These are phyloP conservation scores for Ariolimax columbianus DNA, from an alignment of 2,888 invertebrate genomes.

Conservation along the genomic window DNA sequence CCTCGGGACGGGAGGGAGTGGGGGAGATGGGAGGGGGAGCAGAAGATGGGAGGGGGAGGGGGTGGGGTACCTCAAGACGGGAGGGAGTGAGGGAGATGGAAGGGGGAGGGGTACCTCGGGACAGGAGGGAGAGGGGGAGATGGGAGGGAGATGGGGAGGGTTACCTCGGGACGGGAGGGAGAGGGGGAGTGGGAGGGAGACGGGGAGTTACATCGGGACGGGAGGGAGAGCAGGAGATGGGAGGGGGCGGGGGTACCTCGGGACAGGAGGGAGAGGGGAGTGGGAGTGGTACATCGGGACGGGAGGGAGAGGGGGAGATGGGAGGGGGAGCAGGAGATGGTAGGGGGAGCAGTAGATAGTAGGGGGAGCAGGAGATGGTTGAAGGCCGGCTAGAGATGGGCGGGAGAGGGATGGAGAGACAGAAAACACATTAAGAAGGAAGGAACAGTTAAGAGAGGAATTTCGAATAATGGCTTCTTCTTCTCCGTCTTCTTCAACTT, in stretches of 20 bases:
- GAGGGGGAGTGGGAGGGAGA: no score
- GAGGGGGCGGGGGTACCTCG: no score
- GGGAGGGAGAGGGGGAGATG: constrained; percentile 35
- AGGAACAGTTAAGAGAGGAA: not conserved
- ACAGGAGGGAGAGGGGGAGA: no score
- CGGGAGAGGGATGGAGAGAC: not conserved
- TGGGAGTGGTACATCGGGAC: not conserved
- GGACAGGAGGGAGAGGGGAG: not conserved
- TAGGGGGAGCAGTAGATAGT: constrained; percentile 27
- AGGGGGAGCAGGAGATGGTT: not conserved
- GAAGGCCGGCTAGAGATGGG: not conserved
- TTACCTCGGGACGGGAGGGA: not conserved
- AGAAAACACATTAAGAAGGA: not conserved
- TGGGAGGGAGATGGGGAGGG: no score
- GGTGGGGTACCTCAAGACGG: not conserved
- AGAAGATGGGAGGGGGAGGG: not conserved
- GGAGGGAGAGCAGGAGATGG: not conserved
- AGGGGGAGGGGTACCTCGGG: no score
- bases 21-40: not conserved
- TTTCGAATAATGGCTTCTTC: no score
- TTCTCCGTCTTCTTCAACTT: no score
- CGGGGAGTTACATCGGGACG: not conserved
- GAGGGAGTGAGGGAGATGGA: not conserved
- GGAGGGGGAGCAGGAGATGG: constrained; percentile 20
- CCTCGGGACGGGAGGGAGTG: not conserved